phyloP scores from a whole-genome alignment of 2,113 vertebrate species.

The Promerops cafer region DNA sequence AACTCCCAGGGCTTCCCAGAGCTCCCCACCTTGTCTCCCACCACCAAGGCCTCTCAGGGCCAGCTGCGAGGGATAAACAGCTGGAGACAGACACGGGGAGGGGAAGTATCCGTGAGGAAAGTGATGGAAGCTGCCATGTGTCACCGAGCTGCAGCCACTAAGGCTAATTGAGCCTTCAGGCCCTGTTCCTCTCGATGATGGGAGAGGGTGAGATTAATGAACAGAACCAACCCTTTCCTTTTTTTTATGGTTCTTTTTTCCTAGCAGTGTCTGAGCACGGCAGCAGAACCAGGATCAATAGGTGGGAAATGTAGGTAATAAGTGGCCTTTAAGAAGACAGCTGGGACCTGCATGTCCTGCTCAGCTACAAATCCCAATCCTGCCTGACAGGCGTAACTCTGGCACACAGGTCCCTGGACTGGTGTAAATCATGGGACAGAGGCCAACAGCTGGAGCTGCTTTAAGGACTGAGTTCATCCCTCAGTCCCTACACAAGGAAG shows the following conservation, averaged over 20 bases:
- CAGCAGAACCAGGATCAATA: neutral
- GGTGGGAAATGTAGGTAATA: neutral
- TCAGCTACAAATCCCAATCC: neutral
- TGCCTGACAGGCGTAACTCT: neutral
- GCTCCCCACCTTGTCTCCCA: neutral
- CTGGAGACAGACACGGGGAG: neutral
- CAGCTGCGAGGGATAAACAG: neutral
- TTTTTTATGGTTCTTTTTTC: neutral
- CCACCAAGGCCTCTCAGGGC: neutral
- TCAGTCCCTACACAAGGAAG: neutral
- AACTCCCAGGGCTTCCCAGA: neutral
- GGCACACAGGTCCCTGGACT: neutral
- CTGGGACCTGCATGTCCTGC: neutral
- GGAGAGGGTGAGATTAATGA: neutral
- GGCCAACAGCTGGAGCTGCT: neutral
- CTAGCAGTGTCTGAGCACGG: neutral
- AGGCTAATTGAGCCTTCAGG: conserved; percentile 37
- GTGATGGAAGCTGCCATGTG: neutral
- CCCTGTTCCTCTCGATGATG: neutral
- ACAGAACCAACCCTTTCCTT: neutral
- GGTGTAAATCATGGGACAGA: neutral
- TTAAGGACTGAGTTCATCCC: neutral
- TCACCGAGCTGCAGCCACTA: neutral
- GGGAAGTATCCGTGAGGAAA: neutral
- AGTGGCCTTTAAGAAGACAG: neutral